phyloP scores from a whole-genome alignment of 1,140 invertebrate species.

The Trichogramma pretiosum region DNA sequence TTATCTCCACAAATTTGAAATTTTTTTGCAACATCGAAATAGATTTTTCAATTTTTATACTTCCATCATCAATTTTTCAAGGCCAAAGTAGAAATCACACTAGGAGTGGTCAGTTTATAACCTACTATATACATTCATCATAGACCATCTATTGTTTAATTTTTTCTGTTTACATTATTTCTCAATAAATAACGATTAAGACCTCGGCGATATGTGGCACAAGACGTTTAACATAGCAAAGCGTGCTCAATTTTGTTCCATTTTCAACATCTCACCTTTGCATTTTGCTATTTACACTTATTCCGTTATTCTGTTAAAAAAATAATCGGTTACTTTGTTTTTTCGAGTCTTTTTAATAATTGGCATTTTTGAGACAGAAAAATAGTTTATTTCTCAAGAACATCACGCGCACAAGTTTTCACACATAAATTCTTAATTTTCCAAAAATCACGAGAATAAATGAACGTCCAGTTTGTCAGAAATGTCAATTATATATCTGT shows the following conservation, averaged over 20 bases:
- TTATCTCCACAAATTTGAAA: constrained; percentile 2
- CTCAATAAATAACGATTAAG: constrained; percentile 28
- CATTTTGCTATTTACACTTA: constrained; percentile 17
- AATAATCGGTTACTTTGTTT: constrained; percentile 11
- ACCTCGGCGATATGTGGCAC: constrained; percentile 17
- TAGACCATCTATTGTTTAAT: constrained; percentile 19
- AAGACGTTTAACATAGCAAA: constrained; percentile 13
- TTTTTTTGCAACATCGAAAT: constrained; percentile 18
- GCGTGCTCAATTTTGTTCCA: constrained; percentile 8
- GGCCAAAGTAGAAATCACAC: constrained; percentile 44
- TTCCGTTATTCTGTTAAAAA: constrained; percentile 10
- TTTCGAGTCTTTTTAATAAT: constrained; percentile 13
- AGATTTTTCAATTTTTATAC: constrained; percentile 21
- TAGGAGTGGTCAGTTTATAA: constrained; percentile 37
- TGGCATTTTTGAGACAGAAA: constrained; percentile 6
- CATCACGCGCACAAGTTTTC: too few relatives aligned
- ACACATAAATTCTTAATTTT: background rate
- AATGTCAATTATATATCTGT: constrained; percentile 4
- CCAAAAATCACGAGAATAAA: too few relatives aligned
- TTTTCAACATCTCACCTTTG: constrained; percentile 5
- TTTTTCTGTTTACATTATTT: too few relatives aligned
- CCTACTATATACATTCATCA: constrained; percentile 24
- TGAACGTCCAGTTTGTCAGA: too few relatives aligned
- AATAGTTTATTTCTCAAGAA: too few relatives aligned
- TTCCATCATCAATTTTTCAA: constrained; percentile 41